Base-by-base conservation (phyloP, 2,113 vertebrate species). In the Megalops atlanticus region DNA sequence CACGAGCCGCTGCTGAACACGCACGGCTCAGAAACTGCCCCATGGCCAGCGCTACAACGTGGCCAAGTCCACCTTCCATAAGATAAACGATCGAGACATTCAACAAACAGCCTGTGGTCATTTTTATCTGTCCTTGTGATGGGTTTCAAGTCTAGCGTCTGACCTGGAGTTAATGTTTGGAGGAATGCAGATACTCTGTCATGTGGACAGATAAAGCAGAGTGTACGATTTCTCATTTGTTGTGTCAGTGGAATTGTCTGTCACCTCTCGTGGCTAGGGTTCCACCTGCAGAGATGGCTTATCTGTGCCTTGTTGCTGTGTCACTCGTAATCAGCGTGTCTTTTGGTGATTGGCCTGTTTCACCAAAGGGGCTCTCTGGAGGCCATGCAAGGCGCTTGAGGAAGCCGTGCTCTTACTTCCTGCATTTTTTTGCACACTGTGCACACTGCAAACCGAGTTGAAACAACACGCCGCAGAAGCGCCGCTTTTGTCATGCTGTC, bases 211-310 rank as follows among this genome's bases (percentile, higher is more conserved):
- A 85, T 82, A 85, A 70, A 58, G 45, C 7, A 3, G 78, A 77
- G 79, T 71, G 80, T 90, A 83, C 75, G 74, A 84, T 89, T 91
- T 87, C 87, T 84, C 83, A 45, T 86, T 75, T 84, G 85, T 78
- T 79, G 18, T 40, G 21, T 73, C 35, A 33, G 14, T 36, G 41
- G 79, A 64, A 39, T 24, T 70, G 18, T 36, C 27, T 73, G 78
- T 6, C n/a, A 27, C 18, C 69, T 45, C 27, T 24, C 33, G 69
- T 35, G 14, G 79, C 79, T 58, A 24, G 70, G 79, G 71, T 54
- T 54, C 43, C 47, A 35, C 36, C 54, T 33, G 35, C 21, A 38
- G 45, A 79, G 39, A 58, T 47, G n/a, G 68, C 38, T 80, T 80
- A 80, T 80, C 41, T 15, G 31, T 10, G 27, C 64, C 12, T n/a